Base-by-base conservation (phyloP, 1,140 invertebrate species). In the Rhopalosiphum maidis region DNA sequence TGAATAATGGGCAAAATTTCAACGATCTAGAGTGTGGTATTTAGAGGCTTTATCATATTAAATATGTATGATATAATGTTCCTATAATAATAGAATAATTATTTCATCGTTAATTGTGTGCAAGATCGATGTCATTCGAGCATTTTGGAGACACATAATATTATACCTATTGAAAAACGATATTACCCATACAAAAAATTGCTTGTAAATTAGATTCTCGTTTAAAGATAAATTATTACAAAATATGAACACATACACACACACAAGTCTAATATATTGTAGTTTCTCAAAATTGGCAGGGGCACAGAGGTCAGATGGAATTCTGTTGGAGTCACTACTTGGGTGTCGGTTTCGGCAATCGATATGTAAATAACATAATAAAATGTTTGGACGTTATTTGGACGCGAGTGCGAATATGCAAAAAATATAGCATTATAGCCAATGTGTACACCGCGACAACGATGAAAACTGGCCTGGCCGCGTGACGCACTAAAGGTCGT, bases 401-500 rank as follows among this genome's bases (percentile, higher is more conserved):
- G 77, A 83, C 35, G 4, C 30, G 60, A n/a, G 30, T 5, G 30
- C 60, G 60, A n/a, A 77, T 77, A 77, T 35, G 15, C 3, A 77
- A 21, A 41, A 41, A 41, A 41, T 41, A 41, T 41, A 41, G 41
- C 41, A 41, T 41, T 41, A 41, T 41, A 21, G 35, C 21, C 77
- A 37, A 83, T 23, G 35, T 3, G n/a, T 77, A 77, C 35, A 21
- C 68, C 68, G 77, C 25, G 23, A 86, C 25, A 30, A 30, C 35
- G 83, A 30, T 25, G 41, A 91, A 91, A 91, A 43, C 55, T 77
- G 37, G 18, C 23, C 6, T 18, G 48, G 11, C 3, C 6, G 8
- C 25, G 68, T 92, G 90, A 92, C 90, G 90, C n/a, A 51, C 18
- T 92, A 35, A 92, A 92, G 90, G 90, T 92, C 90, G 43, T 83